Evolutionary conservation across 2,797 vertebrate species (phyloP).

Genomic region (Kryptopterus vitreolus): DNA sequence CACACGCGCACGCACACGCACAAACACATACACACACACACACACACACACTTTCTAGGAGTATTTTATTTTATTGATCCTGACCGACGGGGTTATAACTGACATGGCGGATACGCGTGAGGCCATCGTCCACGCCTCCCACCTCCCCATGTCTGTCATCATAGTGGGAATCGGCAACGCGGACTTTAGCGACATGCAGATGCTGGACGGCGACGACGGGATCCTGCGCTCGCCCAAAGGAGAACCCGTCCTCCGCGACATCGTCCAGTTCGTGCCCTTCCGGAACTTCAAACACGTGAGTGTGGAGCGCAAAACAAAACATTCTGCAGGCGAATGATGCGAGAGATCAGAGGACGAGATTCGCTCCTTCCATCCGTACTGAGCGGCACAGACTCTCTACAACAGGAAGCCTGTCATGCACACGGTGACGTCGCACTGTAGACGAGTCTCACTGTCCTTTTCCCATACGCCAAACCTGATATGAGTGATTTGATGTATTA

Average conservation of each 20-base stretch:
- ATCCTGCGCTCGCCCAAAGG: constrained; percentile 96
- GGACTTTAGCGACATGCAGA: constrained; percentile 99
- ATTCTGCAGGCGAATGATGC: too few species aligned
- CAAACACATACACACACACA: too few species aligned
- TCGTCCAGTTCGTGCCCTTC: constrained; percentile 98
- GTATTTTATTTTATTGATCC: constrained; percentile 97
- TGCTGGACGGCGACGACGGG: constrained; percentile 93
- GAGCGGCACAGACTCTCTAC: too few species aligned
- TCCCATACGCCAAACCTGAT: too few species aligned
- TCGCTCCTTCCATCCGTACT: too few species aligned
- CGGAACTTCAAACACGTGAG: constrained; percentile 98
- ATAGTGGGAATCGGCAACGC: constrained; percentile 96
- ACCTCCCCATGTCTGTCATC: constrained; percentile 98
- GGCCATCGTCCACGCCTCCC: constrained; percentile 96
- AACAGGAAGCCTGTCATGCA: too few species aligned
- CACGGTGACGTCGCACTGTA: too few species aligned
- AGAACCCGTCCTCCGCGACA: constrained; percentile 94
- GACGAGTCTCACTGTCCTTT: too few species aligned
- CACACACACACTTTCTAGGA: constrained; percentile 72
- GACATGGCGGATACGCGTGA: constrained; percentile 99
- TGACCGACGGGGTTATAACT: constrained; percentile 97
- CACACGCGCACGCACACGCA: too few species aligned
- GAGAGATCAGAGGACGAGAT: too few species aligned
- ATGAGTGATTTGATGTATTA: too few species aligned
- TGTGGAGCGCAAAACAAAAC: not conserved